These are phyloP conservation scores for Gnatocerus cornutus DNA, from an alignment of 2,888 invertebrate genomes.

Conservation along the genomic window DNA sequence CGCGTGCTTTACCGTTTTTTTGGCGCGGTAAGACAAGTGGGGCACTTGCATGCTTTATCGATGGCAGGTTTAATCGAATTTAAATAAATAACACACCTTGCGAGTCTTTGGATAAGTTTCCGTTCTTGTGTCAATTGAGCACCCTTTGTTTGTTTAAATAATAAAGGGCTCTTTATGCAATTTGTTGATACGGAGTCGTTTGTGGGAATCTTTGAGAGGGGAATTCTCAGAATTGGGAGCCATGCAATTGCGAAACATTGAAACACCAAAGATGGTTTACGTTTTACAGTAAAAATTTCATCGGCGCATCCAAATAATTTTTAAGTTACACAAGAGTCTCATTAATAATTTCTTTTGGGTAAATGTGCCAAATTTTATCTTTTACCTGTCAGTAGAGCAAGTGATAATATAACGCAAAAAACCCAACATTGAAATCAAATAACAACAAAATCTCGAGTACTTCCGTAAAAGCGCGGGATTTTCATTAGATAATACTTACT, in stretches of 20 bases:
- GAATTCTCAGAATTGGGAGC: conserved; percentile 2
- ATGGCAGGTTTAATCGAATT: conserved; percentile 34
- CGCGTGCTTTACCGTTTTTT: background rate
- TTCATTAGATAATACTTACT: background rate
- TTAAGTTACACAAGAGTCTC: too few species aligned
- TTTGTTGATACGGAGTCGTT: background rate
- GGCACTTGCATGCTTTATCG: conserved; percentile 27
- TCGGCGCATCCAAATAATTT: too few species aligned
- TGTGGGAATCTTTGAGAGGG: background rate
- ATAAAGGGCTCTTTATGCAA: conserved; percentile 27
- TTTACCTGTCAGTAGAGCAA: too few species aligned
- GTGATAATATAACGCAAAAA: too few species aligned
- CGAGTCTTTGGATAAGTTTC: conserved; percentile 10
- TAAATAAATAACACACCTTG: conserved; percentile 41
- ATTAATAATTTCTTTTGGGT: too few species aligned
- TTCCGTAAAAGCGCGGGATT: background rate
- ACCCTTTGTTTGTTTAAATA: conserved; percentile 35
- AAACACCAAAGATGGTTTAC: too few species aligned
- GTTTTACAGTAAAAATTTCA: too few species aligned
- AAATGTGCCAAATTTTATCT: too few species aligned
- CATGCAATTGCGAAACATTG: background rate
- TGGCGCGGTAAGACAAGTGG: conserved; percentile 9
- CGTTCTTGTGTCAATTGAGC: conserved; percentile 15
- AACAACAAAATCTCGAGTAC: too few species aligned
- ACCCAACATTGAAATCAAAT: too few species aligned